A percentile compares a stretch with the other conserved stretches of the same genome.
Evolutionary conservation across 2,797 vertebrate genomes (phyloP).

Genomic region (Todus mexicanus): DNA sequence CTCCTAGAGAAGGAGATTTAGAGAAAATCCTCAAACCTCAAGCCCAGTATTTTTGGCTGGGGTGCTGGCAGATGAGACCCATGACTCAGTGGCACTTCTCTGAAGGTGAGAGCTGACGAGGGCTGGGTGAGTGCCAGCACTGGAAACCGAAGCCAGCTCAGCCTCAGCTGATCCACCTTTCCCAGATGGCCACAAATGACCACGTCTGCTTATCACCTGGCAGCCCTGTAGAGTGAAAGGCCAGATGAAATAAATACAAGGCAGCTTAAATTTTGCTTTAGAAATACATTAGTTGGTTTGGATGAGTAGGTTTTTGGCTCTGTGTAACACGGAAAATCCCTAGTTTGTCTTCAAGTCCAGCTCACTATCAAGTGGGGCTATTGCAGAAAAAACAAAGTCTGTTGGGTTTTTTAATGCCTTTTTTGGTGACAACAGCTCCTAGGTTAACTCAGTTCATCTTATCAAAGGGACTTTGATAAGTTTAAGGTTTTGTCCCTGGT

Average conservation of each 20-base stretch:
- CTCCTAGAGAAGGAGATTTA: too few species aligned
- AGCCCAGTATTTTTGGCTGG: background rate
- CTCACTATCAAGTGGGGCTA: background rate
- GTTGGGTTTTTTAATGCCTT: background rate
- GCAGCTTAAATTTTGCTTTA: background rate
- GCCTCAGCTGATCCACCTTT: background rate
- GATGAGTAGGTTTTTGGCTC: background rate
- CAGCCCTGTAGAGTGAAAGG: background rate
- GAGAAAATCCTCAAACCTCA: slow-evolving; percentile 13
- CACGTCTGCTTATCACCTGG: background rate
- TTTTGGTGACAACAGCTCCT: background rate
- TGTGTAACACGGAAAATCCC: background rate
- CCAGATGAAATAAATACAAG: background rate
- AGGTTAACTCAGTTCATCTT: background rate
- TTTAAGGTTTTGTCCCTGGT: background rate
- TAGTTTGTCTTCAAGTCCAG: background rate
- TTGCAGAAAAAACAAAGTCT: background rate
- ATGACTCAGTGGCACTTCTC: background rate
- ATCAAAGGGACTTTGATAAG: background rate
- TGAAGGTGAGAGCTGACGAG: slow-evolving; percentile 39
- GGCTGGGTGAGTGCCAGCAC: background rate
- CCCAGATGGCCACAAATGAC: background rate
- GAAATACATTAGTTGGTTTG: background rate
- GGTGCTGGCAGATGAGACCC: background rate
- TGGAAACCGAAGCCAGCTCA: background rate